phyloP scores from a whole-genome alignment of 1,140 invertebrate genomes.

The Drosophila carrolli region DNA sequence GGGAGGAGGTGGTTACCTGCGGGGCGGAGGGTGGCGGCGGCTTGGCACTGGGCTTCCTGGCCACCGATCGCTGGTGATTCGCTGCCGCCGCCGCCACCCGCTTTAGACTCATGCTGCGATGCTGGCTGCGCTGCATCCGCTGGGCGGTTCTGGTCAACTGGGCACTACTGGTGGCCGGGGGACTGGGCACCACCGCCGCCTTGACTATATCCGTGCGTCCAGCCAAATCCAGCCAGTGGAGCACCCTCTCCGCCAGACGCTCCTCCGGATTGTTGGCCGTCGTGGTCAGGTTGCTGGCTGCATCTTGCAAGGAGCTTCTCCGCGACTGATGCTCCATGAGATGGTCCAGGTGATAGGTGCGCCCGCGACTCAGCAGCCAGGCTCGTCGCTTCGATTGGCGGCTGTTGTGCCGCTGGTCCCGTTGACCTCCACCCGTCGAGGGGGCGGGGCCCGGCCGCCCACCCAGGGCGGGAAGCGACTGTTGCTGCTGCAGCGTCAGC shows the following conservation, averaged over 20 bases:
- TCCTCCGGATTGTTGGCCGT: conserved; percentile 73
- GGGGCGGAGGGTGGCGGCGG: conserved; percentile 1
- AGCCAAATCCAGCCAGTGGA: conserved; percentile 79
- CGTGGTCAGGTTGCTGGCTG: conserved; percentile 8
- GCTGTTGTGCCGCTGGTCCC: conserved; percentile 21
- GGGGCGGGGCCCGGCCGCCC: conserved; percentile 23
- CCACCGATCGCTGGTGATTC: conserved; percentile 35
- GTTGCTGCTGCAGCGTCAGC: conserved; percentile 59
- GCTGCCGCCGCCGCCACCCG: conserved; percentile 34
- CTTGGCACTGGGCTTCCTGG: conserved; percentile 36
- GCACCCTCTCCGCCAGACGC: conserved; percentile 76
- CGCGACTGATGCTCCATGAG: conserved; percentile 56
- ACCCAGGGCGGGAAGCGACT: conserved; percentile 21
- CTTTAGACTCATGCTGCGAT: conserved; percentile 48
- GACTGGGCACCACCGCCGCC: conserved; percentile 6
- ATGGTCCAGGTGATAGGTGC: conserved; percentile 58
- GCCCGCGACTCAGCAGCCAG: conserved; percentile 60
- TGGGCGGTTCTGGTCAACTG: conserved; percentile 34
- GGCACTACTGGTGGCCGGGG: conserved; percentile 28
- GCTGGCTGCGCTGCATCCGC: conserved; percentile 32
- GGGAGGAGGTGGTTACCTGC: conserved; percentile 16
- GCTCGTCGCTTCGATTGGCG: conserved; percentile 59
- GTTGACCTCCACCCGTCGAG: background rate
- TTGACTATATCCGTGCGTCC: conserved; percentile 67
- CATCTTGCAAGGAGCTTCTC: conserved; percentile 73